phyloP scores from a whole-genome alignment of 2,888 invertebrate species.

The Ischnus inquisitorius region DNA sequence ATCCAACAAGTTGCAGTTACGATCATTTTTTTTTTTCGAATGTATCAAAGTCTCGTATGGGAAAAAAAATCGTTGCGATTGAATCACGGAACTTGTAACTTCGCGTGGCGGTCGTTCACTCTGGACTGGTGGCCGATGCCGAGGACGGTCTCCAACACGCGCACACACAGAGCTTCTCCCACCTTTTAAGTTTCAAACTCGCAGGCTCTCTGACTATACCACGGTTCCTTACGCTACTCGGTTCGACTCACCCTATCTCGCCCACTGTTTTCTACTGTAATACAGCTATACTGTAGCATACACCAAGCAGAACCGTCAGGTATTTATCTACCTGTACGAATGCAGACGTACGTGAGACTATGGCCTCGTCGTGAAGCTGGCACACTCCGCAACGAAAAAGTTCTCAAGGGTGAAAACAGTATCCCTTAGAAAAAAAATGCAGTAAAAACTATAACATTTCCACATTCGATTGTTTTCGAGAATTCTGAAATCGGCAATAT shows the following conservation, averaged over 20 bases:
- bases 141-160: conserved; percentile 73
- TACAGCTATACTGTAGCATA: conserved; percentile 39
- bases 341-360: background rate
- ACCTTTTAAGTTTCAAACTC: conserved; percentile 65
- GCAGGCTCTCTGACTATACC: conserved; percentile 44
- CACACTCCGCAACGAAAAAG: background rate
- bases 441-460: background rate
- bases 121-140: conserved; percentile 80
- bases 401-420: background rate
- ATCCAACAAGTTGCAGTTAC: background rate
- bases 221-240: conserved; percentile 22
- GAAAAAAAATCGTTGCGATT: background rate
- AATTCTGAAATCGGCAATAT: background rate
- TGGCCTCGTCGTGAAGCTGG: background rate
- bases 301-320: background rate
- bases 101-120: conserved; percentile 83
- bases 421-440: background rate
- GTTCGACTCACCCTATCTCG: conserved; percentile 59
- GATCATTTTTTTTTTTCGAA: background rate
- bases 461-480: background rate
- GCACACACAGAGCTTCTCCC: conserved; percentile 74
- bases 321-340: conserved; percentile 18
- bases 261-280: conserved; percentile 50
- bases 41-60: background rate
- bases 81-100: conserved; percentile 65